These are phyloP conservation scores for Hydraecia micacea DNA, from an alignment of 2,888 invertebrate species.

Conservation along the genomic window DNA sequence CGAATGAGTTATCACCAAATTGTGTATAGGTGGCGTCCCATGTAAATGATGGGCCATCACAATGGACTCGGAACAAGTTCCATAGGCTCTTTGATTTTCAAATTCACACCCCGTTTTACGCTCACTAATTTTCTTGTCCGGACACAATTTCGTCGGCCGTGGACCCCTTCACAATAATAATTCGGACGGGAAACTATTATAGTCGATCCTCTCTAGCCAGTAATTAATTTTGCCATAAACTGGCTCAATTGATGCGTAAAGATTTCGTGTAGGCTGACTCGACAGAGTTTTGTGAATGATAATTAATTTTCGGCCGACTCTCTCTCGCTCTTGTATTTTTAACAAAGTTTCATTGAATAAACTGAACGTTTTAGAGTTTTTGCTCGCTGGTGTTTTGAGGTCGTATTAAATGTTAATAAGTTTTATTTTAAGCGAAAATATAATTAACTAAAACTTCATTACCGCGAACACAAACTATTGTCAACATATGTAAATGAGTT, in stretches of 20 bases:
- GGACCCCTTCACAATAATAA: conserved; percentile 88
- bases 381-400: conserved; percentile 43
- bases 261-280: conserved; percentile 87
- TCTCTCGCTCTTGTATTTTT: conserved; percentile 78
- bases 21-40: conserved; percentile 85
- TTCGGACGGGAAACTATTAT: conserved; percentile 89
- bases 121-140: conserved; percentile 90
- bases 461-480: background rate
- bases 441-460: background rate
- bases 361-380: conserved; percentile 65
- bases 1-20: conserved; percentile 78
- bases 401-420: conserved; percentile 39
- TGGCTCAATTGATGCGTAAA: conserved; percentile 89
- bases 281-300: conserved; percentile 82
- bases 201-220: conserved; percentile 89
- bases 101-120: conserved; percentile 90
- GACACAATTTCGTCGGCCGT: conserved; percentile 86
- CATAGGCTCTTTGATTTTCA: conserved; percentile 87
- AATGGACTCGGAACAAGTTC: conserved; percentile 85
- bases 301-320: conserved; percentile 83
- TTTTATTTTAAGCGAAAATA: conserved; percentile 28
- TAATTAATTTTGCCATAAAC: conserved; percentile 90
- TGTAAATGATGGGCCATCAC: conserved; percentile 87
- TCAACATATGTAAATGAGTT: background rate
- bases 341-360: conserved; percentile 74